phyloP scores from a whole-genome alignment of 2,797 vertebrate species.

The Esox lucius region DNA sequence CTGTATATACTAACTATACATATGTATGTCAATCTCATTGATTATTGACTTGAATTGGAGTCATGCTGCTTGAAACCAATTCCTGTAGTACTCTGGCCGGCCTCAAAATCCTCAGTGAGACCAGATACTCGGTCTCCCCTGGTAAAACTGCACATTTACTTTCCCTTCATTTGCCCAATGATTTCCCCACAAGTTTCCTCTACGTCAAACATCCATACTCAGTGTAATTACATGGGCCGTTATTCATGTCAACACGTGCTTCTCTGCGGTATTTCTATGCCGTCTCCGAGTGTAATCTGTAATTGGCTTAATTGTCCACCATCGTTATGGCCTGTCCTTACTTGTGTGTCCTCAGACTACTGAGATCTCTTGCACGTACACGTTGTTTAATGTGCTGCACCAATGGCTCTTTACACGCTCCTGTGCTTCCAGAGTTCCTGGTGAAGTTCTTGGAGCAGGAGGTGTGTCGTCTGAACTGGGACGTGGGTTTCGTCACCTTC shows the following conservation, averaged over 20 bases:
- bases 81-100: too few species aligned
- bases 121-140: too few species aligned
- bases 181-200: conserved; percentile 16
- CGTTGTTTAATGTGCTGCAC: background rate
- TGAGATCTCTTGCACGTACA: background rate
- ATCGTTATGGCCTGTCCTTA: conserved; percentile 39
- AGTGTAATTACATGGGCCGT: background rate
- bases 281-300: conserved; percentile 15
- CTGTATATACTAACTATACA: too few species aligned
- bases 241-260: conserved; percentile 30
- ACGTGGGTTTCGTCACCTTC: conserved; percentile 89
- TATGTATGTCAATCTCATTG: too few species aligned
- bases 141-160: conserved; percentile 16
- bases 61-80: too few species aligned
- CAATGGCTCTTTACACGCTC: conserved; percentile 5
- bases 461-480: conserved; percentile 90
- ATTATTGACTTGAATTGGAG: too few species aligned
- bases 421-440: conserved; percentile 82
- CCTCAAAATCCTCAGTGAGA: too few species aligned
- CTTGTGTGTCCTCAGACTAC: conserved; percentile 37
- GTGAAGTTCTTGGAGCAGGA: conserved; percentile 94
- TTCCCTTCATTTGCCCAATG: conserved; percentile 24
- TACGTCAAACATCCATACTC: background rate
- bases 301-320: conserved; percentile 49
- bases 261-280: conserved; percentile 34